phyloP scores from a whole-genome alignment of 23 tunicate genomes.

The Ciona savignyi region DNA sequence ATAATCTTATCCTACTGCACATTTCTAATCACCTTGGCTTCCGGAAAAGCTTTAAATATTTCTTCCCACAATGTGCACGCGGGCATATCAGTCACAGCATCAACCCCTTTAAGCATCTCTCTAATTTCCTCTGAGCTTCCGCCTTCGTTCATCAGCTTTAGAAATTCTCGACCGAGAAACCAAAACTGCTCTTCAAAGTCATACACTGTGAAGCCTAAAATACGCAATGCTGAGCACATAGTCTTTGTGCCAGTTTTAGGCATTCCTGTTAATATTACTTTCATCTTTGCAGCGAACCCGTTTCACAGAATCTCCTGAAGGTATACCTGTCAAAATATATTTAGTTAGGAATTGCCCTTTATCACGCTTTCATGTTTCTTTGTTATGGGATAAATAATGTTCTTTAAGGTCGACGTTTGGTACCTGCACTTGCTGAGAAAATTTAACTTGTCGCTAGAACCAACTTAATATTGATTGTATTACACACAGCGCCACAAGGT shows the following conservation, averaged over 20 bases:
- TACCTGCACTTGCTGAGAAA: no score
- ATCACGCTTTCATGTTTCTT: no score
- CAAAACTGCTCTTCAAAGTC: constrained; percentile 51
- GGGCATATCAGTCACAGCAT: constrained; percentile 63
- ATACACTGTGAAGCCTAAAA: constrained; percentile 43
- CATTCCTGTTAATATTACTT: constrained; percentile 37
- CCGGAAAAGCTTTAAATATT: constrained; percentile 51
- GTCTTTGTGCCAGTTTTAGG: constrained; percentile 56
- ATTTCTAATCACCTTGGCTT: constrained; percentile 81
- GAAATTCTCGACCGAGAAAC: constrained; percentile 25
- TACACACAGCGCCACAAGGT: no score
- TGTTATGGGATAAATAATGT: no score
- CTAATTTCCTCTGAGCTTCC: constrained; percentile 29
- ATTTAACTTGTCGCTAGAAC: no score
- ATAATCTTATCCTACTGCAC: no score
- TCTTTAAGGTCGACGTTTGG: no score
- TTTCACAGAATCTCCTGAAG: no score
- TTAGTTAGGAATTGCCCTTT: no score
- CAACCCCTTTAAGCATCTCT: constrained; percentile 40
- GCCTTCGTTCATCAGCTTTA: constrained; percentile 24
- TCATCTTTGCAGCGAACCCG: constrained; percentile 42
- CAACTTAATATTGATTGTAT: no score
- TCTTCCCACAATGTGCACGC: constrained; percentile 53
- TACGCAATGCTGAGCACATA: constrained; percentile 25
- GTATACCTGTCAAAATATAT: no score